Conservation (phyloP, 2,888 invertebrate species). For the Cryptocephalus moraei region DNA sequence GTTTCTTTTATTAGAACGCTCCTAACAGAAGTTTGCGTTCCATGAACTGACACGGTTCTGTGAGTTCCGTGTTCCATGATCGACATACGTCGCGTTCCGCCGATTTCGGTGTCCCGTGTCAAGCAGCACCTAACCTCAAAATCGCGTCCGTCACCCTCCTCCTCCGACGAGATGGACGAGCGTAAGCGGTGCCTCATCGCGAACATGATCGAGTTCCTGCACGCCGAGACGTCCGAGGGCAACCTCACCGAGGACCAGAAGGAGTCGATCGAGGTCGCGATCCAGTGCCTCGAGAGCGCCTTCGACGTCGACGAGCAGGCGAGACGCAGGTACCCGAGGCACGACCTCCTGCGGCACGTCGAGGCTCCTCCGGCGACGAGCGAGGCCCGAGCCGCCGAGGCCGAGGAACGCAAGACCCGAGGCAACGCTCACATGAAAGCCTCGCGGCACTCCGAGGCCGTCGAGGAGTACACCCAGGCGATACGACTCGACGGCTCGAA, state of each 20-base stretch:
- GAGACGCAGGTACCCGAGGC: constrained; percentile 12
- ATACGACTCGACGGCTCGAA: constrained; percentile 79
- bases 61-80: no score
- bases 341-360: constrained; percentile 17
- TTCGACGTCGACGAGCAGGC: constrained; percentile 52
- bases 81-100: no score
- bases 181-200: constrained; percentile 20
- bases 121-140: no score
- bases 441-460: constrained; percentile 69
- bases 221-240: constrained; percentile 24
- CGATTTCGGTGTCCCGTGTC: no score
- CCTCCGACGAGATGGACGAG: neutral
- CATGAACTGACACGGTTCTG: no score
- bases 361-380: constrained; percentile 7
- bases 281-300: constrained; percentile 88
- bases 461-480: constrained; percentile 76
- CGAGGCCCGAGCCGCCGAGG: constrained; percentile 43
- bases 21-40: no score
- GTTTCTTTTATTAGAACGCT: no score
- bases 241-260: constrained; percentile 31
- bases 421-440: constrained; percentile 85
- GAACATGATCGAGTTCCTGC: constrained; percentile 29
- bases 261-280: constrained; percentile 86
- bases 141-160: no score
- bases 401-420: constrained; percentile 78